Conservation (phyloP, 2,113 vertebrate species). For the Austrofundulus limnaeus region DNA sequence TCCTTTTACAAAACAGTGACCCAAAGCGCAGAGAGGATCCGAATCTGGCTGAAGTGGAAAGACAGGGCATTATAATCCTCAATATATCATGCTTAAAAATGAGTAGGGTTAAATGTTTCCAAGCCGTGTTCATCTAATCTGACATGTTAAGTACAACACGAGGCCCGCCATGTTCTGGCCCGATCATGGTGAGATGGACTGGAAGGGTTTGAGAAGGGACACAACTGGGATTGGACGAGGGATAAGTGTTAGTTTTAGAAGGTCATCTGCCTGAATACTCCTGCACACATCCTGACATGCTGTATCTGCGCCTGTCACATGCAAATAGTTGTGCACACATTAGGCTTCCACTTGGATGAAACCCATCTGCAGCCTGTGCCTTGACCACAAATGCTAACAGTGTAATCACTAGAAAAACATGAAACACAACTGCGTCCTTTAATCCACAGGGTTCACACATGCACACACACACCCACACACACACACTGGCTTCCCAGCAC, state of each 20-base stretch:
- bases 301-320: conserved; percentile 37
- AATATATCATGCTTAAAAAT: background rate
- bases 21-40: background rate
- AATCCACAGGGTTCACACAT: conserved; percentile 23
- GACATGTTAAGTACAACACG: conserved; percentile 58
- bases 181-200: conserved; percentile 9
- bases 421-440: conserved; percentile 38
- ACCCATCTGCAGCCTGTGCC: conserved; percentile 49
- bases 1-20: background rate
- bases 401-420: conserved; percentile 49
- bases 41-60: background rate
- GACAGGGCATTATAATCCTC: background rate
- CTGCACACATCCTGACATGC: conserved; percentile 43
- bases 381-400: conserved; percentile 35
- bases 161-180: conserved; percentile 46
- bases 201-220: background rate
- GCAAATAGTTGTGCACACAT: conserved; percentile 46
- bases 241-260: conserved; percentile 6
- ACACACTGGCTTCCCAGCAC: conserved; percentile 30
- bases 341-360: conserved; percentile 47
- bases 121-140: conserved; percentile 40
- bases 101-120: background rate
- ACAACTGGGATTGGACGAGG: background rate
- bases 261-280: conserved; percentile 50
- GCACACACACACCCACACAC: conserved; percentile 28